Percentiles rank a stretch among this genome's conserved stretches.
These are phyloP conservation scores for Chrysopilus asiliformis DNA, from an alignment of 2,888 invertebrate genomes.

Conservation along the genomic window DNA sequence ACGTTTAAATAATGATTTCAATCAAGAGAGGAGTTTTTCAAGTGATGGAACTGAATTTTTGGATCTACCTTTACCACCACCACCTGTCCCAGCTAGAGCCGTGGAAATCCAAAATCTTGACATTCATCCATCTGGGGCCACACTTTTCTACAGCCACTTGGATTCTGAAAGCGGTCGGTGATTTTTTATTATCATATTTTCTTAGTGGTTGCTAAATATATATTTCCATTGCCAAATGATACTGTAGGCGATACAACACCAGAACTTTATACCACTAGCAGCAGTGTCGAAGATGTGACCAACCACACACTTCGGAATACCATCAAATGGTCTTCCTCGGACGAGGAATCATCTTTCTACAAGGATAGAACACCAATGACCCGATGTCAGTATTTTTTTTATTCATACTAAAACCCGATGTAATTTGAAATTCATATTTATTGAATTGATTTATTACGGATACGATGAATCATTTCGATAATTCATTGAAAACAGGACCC, in stretches of 20 bases:
- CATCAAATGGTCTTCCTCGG: slow-evolving; percentile 11
- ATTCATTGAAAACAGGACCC: no score
- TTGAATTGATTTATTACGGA: no score
- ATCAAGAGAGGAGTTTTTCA: slow-evolving; percentile 14
- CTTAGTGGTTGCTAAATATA: no score
- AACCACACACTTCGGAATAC: slow-evolving; percentile 8
- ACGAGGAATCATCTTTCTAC: slow-evolving; percentile 14
- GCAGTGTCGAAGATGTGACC: not conserved
- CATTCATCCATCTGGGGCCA: slow-evolving; percentile 8
- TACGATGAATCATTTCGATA: no score
- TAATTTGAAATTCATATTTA: no score
- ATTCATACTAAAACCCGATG: no score
- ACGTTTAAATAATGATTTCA: no score
- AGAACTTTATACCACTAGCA: not conserved
- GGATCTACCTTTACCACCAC: slow-evolving; percentile 11
- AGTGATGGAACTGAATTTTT: slow-evolving; percentile 17
- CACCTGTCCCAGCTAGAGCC: slow-evolving; percentile 5
- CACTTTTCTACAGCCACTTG: slow-evolving; percentile 8
- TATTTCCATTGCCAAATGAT: no score
- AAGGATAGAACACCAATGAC: slow-evolving; percentile 9
- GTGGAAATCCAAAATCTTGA: slow-evolving; percentile 12
- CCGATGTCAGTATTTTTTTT: no score
- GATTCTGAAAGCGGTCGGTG: not conserved
- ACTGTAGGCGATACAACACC: no score
- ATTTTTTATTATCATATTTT: no score